Evolutionary conservation across 1,140 invertebrate species (phyloP), one percentile per base, ranked within the genome.

Genomic region (Brachystomella parvula): DNA sequence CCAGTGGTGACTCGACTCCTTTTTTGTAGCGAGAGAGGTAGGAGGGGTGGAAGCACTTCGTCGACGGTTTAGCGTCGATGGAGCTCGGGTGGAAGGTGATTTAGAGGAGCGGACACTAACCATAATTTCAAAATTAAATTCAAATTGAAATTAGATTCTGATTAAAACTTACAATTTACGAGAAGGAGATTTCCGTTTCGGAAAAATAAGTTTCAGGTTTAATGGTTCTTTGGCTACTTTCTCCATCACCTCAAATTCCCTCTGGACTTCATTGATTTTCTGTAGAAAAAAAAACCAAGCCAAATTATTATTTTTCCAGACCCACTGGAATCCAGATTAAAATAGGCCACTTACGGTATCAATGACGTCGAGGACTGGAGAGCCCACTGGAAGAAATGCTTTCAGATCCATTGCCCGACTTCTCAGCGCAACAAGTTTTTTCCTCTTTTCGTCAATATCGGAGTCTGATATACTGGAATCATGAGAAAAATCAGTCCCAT

Each of bases 401-500:
- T 69, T 71, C 17, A 73, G 44, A 35, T 73, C 69, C 26, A 35
- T 53, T 15, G 72, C 72, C 17, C 72, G 30, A 63, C 71, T 68
- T 53, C 64, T 64, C 19, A 73, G 35, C 26, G 69, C 69, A 6
- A 64, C 72, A 31, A 73, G 53, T 44, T 71, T 71, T 35, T 67
- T 39, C 53, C 61, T 39, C 30, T 61, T 35, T 57, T 71, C 72
- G 47, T 73, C 72, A 57, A 71, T 69, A 44, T 73, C 72, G 0
- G 72, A 73, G 44, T 73, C 72, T 3, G 72, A 73, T 61, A 72
- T 67, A 39, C 67, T 69, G 9, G 70, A 72, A 53, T 72, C 70
- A 60, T 73, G 69, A n/a, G 69, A 73, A 66, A 71, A 71, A 33
- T 73, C 72, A 17, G 72, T 70, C 24, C 69, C 69, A 62, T 73